Evolutionary conservation across 1,140 invertebrate genomes (phyloP).

Genomic region (Aplysia californica): DNA sequence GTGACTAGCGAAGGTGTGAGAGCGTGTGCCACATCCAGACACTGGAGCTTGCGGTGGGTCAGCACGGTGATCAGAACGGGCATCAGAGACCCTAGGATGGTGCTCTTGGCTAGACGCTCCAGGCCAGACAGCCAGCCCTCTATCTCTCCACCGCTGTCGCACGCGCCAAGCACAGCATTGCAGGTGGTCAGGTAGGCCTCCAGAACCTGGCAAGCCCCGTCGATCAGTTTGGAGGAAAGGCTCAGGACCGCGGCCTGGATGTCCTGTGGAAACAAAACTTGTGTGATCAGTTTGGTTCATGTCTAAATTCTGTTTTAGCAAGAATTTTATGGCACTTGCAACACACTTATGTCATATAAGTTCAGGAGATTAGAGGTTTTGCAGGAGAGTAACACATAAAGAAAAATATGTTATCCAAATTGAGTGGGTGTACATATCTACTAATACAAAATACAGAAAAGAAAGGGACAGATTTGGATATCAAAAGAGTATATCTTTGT

Average conservation of each 20-base stretch:
- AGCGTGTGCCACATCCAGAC: conserved; percentile 54
- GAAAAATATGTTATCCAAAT: no score
- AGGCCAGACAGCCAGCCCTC: conserved; percentile 58
- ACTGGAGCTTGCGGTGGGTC: conserved; percentile 58
- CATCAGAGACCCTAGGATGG: conserved; percentile 64
- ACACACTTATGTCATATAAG: no score
- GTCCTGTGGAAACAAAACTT: conserved; percentile 39
- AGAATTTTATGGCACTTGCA: no score
- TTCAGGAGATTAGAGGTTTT: no score
- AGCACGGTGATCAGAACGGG: conserved; percentile 61
- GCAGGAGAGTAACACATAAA: no score
- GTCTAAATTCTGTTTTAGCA: no score
- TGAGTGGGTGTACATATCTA: no score
- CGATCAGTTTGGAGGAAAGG: conserved; percentile 54
- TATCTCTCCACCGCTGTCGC: conserved; percentile 46
- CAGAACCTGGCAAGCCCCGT: conserved; percentile 57
- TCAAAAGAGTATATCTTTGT: no score
- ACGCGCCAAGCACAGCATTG: conserved; percentile 42
- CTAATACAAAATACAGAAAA: neutral
- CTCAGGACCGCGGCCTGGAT: conserved; percentile 44
- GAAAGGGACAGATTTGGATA: no score
- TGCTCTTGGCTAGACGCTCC: conserved; percentile 62
- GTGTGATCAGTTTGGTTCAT: no score
- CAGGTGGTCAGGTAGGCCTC: conserved; percentile 61
- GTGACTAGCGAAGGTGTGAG: conserved; percentile 63